Evolutionary conservation across 2,113 vertebrate species (phyloP), one percentile per base, ranked within the genome.

Genomic region (Etia nguti): DNA sequence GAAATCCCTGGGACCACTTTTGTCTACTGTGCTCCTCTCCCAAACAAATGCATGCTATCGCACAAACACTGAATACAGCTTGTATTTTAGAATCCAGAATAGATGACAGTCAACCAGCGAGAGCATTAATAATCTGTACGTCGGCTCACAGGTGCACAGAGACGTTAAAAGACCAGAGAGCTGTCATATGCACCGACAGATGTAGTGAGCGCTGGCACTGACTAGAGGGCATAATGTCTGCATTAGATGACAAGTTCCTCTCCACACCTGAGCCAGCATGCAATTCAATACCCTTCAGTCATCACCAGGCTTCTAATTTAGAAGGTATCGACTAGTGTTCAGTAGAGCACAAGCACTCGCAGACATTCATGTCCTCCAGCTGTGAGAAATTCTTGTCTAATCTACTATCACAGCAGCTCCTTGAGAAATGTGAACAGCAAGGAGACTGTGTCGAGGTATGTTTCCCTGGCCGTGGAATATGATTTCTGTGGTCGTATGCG

Each of bases 191-290:
- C 59, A 50, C 57, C 7, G 26, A 87, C 82, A 52, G 75, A 91
- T 79, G 73, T 8, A 65, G 70, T 83, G 81, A 77, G 80, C 41
- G 48, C 59, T 75, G 82, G 9, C 16, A 48, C 84, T 80, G 87
- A 73, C 93, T 88, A 22, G 73, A 85, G 91, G 92, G 46, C 90
- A 92, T 15, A 22, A 50, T 80, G 87, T 80, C 80, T 16, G 57
- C 62, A 79, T 75, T 29, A 48, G 18, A 90, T 81, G 90, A 41
- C 88, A 60, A 85, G 34, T 22, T 83, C 73, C 62, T 62, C 59
- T 73, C 46, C 75, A 48, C 94, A 94, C 90, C 91, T 94, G 92
- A 92, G 87, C 70, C 89, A 38, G 13, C 36, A 50, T 38, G 34
- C 81, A 82, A 80, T 77, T 84, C 68, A 85, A 62, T 62, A 79